A percentile compares a stretch with the other conserved stretches of the same genome.
Evolutionary conservation across 2,888 invertebrate species (phyloP).

Genomic region (Pristionchus mayeri): DNA sequence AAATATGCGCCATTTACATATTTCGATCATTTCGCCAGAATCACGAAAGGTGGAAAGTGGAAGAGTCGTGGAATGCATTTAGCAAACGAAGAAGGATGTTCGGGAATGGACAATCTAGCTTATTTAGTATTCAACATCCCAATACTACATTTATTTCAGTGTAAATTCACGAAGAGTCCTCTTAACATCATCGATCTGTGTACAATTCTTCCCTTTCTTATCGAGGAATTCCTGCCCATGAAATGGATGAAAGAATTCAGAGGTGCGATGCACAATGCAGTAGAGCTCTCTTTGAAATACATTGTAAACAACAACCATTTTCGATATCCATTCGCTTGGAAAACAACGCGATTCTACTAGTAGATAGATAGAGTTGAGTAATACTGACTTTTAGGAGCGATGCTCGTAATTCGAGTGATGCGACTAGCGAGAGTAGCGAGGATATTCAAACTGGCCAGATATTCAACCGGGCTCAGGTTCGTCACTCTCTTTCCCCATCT

Average conservation of each 20-base stretch:
- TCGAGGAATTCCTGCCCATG: conserved; percentile 65
- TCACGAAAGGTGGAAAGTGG: too few species aligned
- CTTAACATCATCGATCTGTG: conserved; percentile 73
- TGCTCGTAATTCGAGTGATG: conserved; percentile 74
- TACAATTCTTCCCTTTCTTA: conserved; percentile 69
- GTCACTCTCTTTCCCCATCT: neutral
- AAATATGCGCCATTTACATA: too few species aligned
- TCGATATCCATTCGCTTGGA: too few species aligned
- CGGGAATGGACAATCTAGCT: too few species aligned
- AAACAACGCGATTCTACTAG: too few species aligned
- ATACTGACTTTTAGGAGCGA: conserved; percentile 71
- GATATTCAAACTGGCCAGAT: conserved; percentile 75
- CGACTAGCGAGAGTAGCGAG: conserved; percentile 74
- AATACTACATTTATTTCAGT: conserved; percentile 44
- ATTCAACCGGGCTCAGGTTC: conserved; percentile 67
- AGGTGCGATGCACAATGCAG: conserved; percentile 60
- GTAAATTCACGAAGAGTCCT: conserved; percentile 68
- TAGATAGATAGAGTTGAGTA: too few species aligned
- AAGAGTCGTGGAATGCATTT: too few species aligned
- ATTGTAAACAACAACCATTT: too few species aligned
- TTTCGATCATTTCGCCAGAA: too few species aligned
- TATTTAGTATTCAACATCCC: conserved; percentile 48
- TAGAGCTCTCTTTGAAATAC: too few species aligned
- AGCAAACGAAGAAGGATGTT: too few species aligned
- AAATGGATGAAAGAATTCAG: conserved; percentile 67